Evolutionary conservation across 1,140 invertebrate species (phyloP), one percentile per base, ranked within the genome.

Genomic region (Drosophila nasuta): DNA sequence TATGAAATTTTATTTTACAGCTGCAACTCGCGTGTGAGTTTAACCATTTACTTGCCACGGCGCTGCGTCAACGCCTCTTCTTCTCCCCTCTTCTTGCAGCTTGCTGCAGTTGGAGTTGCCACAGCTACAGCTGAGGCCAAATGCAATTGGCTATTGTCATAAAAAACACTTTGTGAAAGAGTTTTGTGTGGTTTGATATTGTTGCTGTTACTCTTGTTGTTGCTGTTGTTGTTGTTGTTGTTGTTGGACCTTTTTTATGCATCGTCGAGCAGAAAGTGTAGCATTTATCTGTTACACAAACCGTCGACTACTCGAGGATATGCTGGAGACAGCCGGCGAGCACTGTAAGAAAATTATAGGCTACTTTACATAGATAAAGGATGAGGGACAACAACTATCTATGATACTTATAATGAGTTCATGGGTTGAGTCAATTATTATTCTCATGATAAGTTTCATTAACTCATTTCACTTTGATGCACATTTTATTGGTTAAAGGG

Each of bases 81-180:
- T 28, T 8, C 48, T 2, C 59, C 1, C 5, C 15, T n/a, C 17
- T 5, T 8, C 17, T 33, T n/a, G 20, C 62, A 33, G 49, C 35
- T 10, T 10, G 8, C 48, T 28, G 67, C 52, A 33, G 51, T 49
- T 41, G 56, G 48, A 58, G 66, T 62, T 64, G 65, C 77, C 33
- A 46, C 59, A 77, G 59, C n/a, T n/a, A 35, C 65, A 69, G 82
- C 79, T 65, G 68, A 65, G 60, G 75, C 65, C 79, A 74, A 88
- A 78, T 87, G 83, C 83, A 75, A 88, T 88, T 88, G 83, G 85
- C 83, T 74, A 88, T 89, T 82, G 85, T 77, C 86, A 81, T 88
- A 89, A 89, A 88, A 89, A 85, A 88, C 86, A 88, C 85, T 88
- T 89, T 89, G 81, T 88, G 85, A 83, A 89, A 87, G 83, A 87